Conservation (phyloP, 2,888 invertebrate species). For the Drosophila maculinotata region DNA sequence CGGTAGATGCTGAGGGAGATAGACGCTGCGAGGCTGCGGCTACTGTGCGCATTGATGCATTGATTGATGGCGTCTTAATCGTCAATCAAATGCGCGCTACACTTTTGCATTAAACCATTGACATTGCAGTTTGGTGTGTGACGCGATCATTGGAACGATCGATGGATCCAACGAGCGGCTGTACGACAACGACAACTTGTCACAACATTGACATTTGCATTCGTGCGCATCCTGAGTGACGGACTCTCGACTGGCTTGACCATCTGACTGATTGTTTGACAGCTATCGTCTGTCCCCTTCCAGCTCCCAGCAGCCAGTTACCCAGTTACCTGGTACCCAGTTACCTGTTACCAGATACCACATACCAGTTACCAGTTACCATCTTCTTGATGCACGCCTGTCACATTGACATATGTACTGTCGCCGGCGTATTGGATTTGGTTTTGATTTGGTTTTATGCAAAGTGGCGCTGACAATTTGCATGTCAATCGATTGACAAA, state of each 20-base stretch:
- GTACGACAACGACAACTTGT: conserved; percentile 70
- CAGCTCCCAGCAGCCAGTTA: not conserved
- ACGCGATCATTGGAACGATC: conserved; percentile 29
- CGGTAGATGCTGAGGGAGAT: too few relatives aligned
- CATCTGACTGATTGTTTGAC: conserved; percentile 76
- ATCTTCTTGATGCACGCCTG: conserved; percentile 67
- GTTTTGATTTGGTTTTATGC: conserved; percentile 40
- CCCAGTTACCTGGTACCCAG: too few relatives aligned
- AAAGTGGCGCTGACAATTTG: conserved; percentile 78
- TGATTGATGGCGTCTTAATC: conserved; percentile 85
- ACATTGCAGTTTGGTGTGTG: conserved; percentile 30
- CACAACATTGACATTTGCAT: conserved; percentile 78
- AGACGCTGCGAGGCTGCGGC: conserved; percentile 26
- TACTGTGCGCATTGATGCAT: conserved; percentile 74
- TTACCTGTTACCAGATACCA: conserved; percentile 17
- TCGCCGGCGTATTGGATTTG: conserved; percentile 37
- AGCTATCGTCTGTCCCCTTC: conserved; percentile 36
- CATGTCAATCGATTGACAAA: conserved; percentile 79
- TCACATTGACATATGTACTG: conserved; percentile 79
- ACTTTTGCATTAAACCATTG: conserved; percentile 72
- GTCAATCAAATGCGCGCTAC: conserved; percentile 84
- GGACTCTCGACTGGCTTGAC: conserved; percentile 57
- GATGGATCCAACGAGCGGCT: conserved; percentile 30
- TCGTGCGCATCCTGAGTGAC: conserved; percentile 77
- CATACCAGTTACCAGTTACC: conserved; percentile 17